Evolutionary conservation across 2,888 invertebrate species (phyloP).

Genomic region (Nebria brevicollis): DNA sequence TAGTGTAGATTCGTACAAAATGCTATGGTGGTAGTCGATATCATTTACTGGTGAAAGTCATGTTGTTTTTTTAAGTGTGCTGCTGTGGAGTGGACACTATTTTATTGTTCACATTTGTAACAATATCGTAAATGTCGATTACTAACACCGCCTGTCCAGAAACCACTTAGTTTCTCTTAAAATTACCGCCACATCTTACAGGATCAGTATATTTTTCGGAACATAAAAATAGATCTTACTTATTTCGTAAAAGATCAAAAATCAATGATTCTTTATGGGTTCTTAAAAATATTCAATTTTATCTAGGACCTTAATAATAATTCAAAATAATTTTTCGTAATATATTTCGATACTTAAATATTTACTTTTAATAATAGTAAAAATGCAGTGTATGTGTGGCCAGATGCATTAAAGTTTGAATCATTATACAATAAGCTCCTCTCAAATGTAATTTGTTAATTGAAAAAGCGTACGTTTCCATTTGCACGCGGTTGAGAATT

Average conservation of each 20-base stretch:
- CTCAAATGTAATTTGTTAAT: too few species aligned
- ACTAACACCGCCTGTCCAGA: background rate
- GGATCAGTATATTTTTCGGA: background rate
- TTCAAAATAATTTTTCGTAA: too few species aligned
- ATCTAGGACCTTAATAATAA: too few species aligned
- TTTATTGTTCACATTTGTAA: slow-evolving; percentile 16
- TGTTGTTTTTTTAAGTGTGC: background rate
- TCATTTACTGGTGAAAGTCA: background rate
- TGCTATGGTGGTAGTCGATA: background rate
- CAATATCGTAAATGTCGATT: slow-evolving; percentile 21
- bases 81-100: background rate
- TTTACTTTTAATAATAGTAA: too few species aligned
- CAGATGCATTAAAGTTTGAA: too few species aligned
- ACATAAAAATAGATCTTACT: background rate
- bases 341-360: too few species aligned
- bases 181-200: background rate
- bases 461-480: too few species aligned
- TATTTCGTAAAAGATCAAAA: background rate
- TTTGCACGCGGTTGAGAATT: too few species aligned
- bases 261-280: background rate
- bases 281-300: background rate
- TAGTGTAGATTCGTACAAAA: background rate
- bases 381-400: too few species aligned
- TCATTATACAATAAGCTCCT: too few species aligned
- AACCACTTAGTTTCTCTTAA: slow-evolving; percentile 15